phyloP scores from a whole-genome alignment of 2,888 invertebrate species.

The Cabera pusaria region DNA sequence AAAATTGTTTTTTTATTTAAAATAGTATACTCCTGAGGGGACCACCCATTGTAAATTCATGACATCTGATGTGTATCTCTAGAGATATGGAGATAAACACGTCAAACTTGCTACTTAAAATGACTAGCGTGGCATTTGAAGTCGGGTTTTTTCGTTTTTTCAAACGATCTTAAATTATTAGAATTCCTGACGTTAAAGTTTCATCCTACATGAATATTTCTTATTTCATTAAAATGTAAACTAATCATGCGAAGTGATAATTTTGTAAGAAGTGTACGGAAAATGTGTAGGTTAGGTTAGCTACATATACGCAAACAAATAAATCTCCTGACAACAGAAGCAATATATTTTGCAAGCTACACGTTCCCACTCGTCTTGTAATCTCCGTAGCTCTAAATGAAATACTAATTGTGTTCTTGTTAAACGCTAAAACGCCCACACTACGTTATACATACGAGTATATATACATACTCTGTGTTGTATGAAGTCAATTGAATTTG shows the following conservation, averaged over 20 bases:
- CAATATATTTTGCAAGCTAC: conserved; percentile 44
- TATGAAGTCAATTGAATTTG: conserved; percentile 30
- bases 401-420: conserved; percentile 55
- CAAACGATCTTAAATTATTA: no score
- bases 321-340: conserved; percentile 40
- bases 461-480: conserved; percentile 13
- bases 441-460: conserved; percentile 33
- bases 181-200: no score
- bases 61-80: no score
- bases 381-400: conserved; percentile 49
- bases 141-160: no score
- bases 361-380: conserved; percentile 45
- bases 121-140: no score
- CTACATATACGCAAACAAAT: conserved; percentile 32
- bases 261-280: conserved; percentile 33
- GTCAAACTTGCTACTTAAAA: no score
- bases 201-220: no score
- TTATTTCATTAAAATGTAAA: conserved; percentile 23
- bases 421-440: conserved; percentile 48
- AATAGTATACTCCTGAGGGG: no score
- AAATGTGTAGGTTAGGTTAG: conserved; percentile 23
- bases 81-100: no score
- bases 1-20: no score
- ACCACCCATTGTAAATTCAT: no score
- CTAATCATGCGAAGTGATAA: conserved; percentile 38